These are phyloP conservation scores for Leptobrachium ailaonicum DNA, from an alignment of 2,113 vertebrate species.

Conservation along the genomic window DNA sequence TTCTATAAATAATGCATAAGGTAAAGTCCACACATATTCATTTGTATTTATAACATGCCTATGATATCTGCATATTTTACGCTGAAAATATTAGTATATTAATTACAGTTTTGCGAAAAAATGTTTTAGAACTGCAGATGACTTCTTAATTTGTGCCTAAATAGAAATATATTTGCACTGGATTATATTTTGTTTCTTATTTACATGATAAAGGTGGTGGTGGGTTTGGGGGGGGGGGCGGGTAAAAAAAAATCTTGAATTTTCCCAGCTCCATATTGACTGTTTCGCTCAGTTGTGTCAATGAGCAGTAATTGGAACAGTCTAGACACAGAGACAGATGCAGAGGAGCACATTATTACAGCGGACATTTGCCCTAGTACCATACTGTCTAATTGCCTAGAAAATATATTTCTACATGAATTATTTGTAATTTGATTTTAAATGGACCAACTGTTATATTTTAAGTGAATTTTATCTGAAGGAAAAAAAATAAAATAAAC, in stretches of 20 bases:
- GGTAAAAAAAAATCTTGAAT: constrained; percentile 57
- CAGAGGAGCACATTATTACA: constrained; percentile 77
- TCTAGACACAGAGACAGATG: constrained; percentile 83
- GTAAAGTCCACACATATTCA: not conserved
- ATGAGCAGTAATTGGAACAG: constrained; percentile 69
- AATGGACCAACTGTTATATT: constrained; percentile 92
- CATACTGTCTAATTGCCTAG: constrained; percentile 93
- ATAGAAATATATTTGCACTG: constrained; percentile 7
- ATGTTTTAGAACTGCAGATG: not conserved
- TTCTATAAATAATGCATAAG: not conserved
- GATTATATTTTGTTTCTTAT: constrained; percentile 66
- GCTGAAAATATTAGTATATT: not conserved
- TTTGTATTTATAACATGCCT: not conserved
- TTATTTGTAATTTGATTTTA: constrained; percentile 95
- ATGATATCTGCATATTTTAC: not conserved
- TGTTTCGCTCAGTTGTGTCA: constrained; percentile 57
- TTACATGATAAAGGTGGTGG: constrained; percentile 60
- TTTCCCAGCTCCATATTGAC: constrained; percentile 64
- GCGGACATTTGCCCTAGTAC: constrained; percentile 84
- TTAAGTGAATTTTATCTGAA: constrained; percentile 58
- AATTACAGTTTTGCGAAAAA: not conserved
- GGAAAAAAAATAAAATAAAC: not conserved
- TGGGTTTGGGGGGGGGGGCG: too few species aligned
- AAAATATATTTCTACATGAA: constrained; percentile 93
- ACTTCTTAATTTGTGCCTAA: not conserved